Base-by-base conservation (phyloP, 2,888 invertebrate genomes). In the Caenorhabditis sp. region DNA sequence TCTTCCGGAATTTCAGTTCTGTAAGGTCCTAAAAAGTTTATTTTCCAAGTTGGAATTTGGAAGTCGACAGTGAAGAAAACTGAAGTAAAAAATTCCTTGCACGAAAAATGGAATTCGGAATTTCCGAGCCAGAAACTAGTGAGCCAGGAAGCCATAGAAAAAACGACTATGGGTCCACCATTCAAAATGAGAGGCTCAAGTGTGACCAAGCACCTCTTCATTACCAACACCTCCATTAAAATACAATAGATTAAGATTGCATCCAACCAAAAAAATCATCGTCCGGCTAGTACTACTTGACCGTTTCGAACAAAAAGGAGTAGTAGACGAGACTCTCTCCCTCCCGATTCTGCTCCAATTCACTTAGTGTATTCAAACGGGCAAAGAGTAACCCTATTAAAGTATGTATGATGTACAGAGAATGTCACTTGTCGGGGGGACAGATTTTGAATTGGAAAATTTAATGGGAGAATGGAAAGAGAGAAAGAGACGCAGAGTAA, bases 401-500 rank as follows among this genome's bases (percentile, higher is more conserved):
- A 56, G 56, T 19, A 70, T 54, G 58, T 38, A 70, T 49, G 47
- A 28, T 24, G 61, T 61, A 61, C 61, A 61, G n/a, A n/a, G n/a
- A 41, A 61, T 61, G 61, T 41, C 22, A 35, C n/a, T 59, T 19
- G 7, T 49, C 49, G 7, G n/a, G 2, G n/a, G 22, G 59, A 44
- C 63, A 63, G 66, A 66, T 49, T 66, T 51, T 38, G 66, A 69
- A 54, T 44, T 16, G 28, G 51, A 8, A 63, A 41, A 44, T 44
- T 63, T 63, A 63, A 63, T 63, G 63, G 63, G 44, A n/a, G 28
- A 31, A 61, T 61, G 19, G 31, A 59, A 8, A 19, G 51, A 51
- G 26, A 26, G 26, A 12, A n/a, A 58, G 54, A 69, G 31, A n/a
- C 24, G 19, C n/a, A 69, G 41, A 56, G 69, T 38, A 56, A 31